Evolutionary conservation across 2,888 invertebrate genomes (phyloP).

Genomic region (Drosophila meridiana): DNA sequence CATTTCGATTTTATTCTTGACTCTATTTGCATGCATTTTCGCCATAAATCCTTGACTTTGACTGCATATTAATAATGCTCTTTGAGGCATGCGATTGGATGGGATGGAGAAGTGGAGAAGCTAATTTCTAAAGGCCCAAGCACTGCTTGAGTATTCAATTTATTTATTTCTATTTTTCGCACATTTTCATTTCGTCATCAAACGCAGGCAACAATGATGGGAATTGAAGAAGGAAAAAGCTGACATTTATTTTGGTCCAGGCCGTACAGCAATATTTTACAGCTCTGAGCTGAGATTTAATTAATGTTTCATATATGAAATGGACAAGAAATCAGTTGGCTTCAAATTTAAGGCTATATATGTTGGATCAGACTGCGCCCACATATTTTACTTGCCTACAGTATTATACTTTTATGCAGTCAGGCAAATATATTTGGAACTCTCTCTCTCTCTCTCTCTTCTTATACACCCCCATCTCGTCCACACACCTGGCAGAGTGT

Average conservation of each 20-base stretch:
- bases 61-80: constrained; percentile 26
- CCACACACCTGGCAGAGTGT: too few relatives aligned
- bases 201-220: neutral
- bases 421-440: neutral
- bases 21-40: constrained; percentile 55
- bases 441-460: neutral
- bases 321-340: neutral
- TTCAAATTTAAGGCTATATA: neutral
- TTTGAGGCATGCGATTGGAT: constrained; percentile 23
- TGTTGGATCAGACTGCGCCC: too few relatives aligned
- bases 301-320: neutral
- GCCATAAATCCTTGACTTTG: constrained; percentile 66
- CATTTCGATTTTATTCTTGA: constrained; percentile 23
- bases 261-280: too few relatives aligned
- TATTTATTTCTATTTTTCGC: neutral
- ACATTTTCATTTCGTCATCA: neutral
- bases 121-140: neutral
- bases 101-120: neutral
- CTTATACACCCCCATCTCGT: too few relatives aligned
- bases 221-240: neutral
- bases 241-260: neutral
- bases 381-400: neutral
- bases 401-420: neutral
- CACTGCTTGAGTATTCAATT: constrained; percentile 4
- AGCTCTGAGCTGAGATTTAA: neutral